Conservation (phyloP, 1,140 invertebrate species). For the Grapholita molesta region DNA sequence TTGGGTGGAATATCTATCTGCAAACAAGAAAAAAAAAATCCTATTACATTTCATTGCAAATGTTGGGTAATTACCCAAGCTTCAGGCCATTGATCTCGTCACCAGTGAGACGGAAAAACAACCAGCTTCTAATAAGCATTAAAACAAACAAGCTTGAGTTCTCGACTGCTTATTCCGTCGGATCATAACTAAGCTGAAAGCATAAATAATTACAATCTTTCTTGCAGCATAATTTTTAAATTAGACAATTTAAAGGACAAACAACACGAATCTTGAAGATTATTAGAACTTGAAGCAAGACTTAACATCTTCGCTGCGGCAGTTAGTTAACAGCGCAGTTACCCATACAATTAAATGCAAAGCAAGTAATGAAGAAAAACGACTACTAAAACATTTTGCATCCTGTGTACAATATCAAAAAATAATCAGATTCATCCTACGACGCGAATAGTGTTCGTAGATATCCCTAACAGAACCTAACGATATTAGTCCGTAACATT, state of each 20-base stretch:
- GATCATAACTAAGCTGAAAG: background rate
- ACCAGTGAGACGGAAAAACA: slow-evolving; percentile 19
- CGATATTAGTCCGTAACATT: background rate
- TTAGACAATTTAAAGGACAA: no score
- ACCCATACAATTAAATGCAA: no score
- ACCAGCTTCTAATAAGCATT: slow-evolving; percentile 23
- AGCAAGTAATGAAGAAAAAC: no score
- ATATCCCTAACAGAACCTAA: background rate
- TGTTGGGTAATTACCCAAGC: slow-evolving; percentile 27
- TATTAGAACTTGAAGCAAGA: no score
- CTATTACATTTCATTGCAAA: slow-evolving; percentile 5
- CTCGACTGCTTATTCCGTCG: background rate
- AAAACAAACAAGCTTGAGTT: background rate
- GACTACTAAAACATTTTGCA: background rate
- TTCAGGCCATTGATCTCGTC: slow-evolving; percentile 34
- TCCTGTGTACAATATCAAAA: no score
- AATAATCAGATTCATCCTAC: background rate
- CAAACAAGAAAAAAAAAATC: slow-evolving; percentile 24
- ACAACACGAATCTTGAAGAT: no score
- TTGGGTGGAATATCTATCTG: slow-evolving; percentile 27
- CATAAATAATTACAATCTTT: background rate
- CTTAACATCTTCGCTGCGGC: no score
- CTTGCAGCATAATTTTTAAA: background rate
- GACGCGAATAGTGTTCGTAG: background rate
- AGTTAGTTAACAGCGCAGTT: no score